Percentiles rank a stretch among this genome's conserved stretches.
These are phyloP conservation scores for Calypte anna DNA, from an alignment of 2,113 vertebrate genomes.

Conservation along the genomic window DNA sequence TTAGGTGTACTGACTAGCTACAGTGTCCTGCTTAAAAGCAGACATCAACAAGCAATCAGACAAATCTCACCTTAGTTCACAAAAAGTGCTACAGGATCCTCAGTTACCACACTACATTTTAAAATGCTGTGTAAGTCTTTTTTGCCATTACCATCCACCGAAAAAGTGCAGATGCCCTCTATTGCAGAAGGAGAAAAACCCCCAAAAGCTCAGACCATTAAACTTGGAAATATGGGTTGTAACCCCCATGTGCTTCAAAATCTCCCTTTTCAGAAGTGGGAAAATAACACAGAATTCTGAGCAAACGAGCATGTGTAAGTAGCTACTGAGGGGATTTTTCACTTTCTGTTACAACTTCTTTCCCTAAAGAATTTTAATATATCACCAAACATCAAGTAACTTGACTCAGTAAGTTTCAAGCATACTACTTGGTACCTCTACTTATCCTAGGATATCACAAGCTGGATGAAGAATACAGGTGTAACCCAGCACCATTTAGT, in stretches of 20 bases:
- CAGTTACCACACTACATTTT: not conserved
- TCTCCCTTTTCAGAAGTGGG: not conserved
- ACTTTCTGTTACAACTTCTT: not conserved
- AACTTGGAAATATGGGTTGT: not conserved
- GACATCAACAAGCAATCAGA: not conserved
- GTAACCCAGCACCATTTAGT: not conserved
- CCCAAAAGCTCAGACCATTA: not conserved
- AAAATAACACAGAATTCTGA: not conserved
- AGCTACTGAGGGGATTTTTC: not conserved
- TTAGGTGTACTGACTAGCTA: not conserved
- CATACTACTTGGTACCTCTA: not conserved
- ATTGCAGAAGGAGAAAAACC: not conserved
- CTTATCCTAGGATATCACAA: not conserved
- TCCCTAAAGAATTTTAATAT: not conserved
- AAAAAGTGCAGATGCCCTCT: slow-evolving; percentile 27
- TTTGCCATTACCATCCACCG: not conserved
- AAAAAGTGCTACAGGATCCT: not conserved
- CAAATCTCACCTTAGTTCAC: not conserved
- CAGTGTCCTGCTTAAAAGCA: not conserved
- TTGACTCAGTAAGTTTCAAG: not conserved
- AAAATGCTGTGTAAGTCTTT: not conserved
- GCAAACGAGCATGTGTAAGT: not conserved
- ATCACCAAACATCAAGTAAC: not conserved
- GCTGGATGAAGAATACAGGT: not conserved
- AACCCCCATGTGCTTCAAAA: not conserved